Percentiles rank a stretch among this genome's conserved stretches.
phyloP scores from a whole-genome alignment of 1,140 invertebrate species.

The Reticulitermes speratus region DNA sequence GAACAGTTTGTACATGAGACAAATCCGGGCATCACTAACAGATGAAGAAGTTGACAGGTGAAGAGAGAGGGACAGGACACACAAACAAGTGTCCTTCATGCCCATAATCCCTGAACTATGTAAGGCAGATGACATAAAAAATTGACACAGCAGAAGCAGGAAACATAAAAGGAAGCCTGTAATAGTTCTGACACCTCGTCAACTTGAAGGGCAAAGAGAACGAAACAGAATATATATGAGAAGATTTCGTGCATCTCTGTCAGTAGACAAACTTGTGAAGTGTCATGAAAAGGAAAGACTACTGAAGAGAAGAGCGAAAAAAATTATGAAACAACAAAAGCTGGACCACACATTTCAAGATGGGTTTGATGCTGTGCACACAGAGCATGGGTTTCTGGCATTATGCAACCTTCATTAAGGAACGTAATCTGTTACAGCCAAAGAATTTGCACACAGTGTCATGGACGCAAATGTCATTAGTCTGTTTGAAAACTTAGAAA shows the following conservation, averaged over 20 bases:
- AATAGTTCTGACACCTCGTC: not conserved
- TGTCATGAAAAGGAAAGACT: not conserved
- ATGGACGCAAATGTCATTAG: no score
- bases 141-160: no score
- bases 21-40: not conserved
- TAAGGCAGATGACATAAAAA: no score
- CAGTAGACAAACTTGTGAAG: not conserved
- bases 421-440: no score
- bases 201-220: not conserved
- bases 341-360: no score
- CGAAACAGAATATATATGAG: not conserved
- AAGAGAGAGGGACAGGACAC: not conserved
- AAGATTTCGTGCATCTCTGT: not conserved
- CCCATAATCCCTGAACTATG: no score
- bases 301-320: not conserved
- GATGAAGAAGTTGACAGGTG: not conserved
- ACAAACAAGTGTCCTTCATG: not conserved
- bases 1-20: not conserved
- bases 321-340: not conserved
- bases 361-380: no score
- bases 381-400: no score
- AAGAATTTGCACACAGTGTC: no score
- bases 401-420: no score
- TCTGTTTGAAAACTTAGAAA: no score
- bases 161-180: no score